These are phyloP conservation scores for Serilophus lunatus DNA, from an alignment of 2,113 vertebrate genomes.

Conservation along the genomic window DNA sequence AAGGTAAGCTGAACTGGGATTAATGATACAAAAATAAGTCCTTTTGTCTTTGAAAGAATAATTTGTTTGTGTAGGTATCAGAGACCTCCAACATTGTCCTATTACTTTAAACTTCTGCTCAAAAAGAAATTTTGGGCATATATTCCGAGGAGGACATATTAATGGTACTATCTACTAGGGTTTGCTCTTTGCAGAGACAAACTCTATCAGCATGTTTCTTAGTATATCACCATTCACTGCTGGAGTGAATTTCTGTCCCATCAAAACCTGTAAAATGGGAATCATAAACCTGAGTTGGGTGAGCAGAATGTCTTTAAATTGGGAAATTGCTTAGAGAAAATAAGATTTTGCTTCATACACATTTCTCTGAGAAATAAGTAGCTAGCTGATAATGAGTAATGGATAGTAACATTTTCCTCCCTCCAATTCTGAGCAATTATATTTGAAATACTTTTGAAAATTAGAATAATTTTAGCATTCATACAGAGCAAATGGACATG, in stretches of 20 bases:
- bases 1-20: neutral
- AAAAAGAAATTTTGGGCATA: neutral
- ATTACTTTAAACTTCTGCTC: neutral
- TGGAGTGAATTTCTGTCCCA: neutral
- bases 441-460: neutral
- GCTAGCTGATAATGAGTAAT: neutral
- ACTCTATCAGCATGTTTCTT: neutral
- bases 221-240: neutral
- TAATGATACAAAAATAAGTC: fast-evolving
- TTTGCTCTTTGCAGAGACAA: neutral
- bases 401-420: neutral
- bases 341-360: neutral
- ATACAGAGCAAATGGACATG: neutral
- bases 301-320: neutral
- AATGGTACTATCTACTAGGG: neutral
- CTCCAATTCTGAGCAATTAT: neutral
- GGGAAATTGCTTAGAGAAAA: neutral
- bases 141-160: neutral
- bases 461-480: neutral
- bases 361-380: neutral
- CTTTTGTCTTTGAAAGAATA: neutral
- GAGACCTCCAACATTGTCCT: neutral
- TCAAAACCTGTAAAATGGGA: neutral
- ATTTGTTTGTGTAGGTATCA: neutral
- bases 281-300: neutral